A percentile compares a stretch with the other conserved stretches of the same genome.
phyloP scores from a whole-genome alignment of 2,797 vertebrate genomes.

The Characodon lateralis region DNA sequence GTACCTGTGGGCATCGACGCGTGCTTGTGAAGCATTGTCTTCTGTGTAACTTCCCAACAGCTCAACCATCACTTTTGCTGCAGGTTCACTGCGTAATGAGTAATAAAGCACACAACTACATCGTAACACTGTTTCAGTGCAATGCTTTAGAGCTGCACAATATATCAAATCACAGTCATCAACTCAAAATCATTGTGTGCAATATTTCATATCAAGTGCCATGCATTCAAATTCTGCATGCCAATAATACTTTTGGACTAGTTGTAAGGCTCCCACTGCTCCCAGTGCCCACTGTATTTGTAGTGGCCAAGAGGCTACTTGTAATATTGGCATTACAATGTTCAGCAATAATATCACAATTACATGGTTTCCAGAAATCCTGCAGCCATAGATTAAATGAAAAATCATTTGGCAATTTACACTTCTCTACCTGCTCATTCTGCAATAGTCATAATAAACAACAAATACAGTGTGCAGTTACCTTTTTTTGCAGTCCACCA shows the following conservation, averaged over 20 bases:
- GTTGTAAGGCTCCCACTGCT: too few species aligned
- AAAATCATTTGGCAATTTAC: neutral
- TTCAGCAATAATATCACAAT: neutral
- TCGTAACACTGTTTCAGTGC: neutral
- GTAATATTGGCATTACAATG: neutral
- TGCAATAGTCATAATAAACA: neutral
- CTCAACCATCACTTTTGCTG: constrained; percentile 99
- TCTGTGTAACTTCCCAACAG: constrained; percentile 98
- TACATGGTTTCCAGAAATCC: too few species aligned
- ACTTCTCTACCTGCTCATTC: neutral
- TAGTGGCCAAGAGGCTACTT: neutral
- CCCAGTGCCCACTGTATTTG: neutral
- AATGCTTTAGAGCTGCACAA: neutral
- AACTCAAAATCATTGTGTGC: neutral
- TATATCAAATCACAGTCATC: neutral
- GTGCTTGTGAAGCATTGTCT: constrained; percentile 97
- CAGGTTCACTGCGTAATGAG: constrained; percentile 87
- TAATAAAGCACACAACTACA: neutral
- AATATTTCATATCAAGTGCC: neutral
- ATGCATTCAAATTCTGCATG: neutral
- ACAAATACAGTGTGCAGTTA: constrained; percentile 52
- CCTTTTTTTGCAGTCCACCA: constrained; percentile 98
- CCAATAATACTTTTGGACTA: neutral
- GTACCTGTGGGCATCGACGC: constrained; percentile 97
- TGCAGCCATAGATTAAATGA: neutral